Evolutionary conservation across 2,888 invertebrate genomes (phyloP).

Genomic region (Rambutsinella grinnellia): DNA sequence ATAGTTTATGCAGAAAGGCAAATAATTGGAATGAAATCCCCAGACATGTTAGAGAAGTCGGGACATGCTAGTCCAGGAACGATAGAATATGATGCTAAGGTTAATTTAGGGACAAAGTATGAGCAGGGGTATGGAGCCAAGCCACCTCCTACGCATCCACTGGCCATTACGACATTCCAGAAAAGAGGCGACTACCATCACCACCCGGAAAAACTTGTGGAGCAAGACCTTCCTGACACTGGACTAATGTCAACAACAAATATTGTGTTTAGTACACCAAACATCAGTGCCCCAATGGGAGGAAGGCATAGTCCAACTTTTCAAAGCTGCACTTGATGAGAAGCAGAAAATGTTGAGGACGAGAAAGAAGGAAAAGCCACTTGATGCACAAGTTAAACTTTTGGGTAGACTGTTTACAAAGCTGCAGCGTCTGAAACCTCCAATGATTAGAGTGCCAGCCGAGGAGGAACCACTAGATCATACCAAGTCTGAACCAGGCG

Average conservation of each 20-base stretch:
- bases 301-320: conserved; percentile 35
- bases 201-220: background rate
- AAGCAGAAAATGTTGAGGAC: conserved; percentile 14
- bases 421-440: conserved; percentile 41
- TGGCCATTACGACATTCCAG: conserved; percentile 32
- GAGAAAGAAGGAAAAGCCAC: conserved; percentile 25
- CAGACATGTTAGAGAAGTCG: conserved; percentile 35
- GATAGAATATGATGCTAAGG: conserved; percentile 7
- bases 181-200: conserved; percentile 35
- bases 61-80: conserved; percentile 18
- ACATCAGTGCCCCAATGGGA: conserved; percentile 51
- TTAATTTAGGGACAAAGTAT: conserved; percentile 36
- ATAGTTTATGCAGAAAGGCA: conserved; percentile 42
- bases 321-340: conserved; percentile 34
- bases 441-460: conserved; percentile 30
- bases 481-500: background rate
- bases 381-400: conserved; percentile 55
- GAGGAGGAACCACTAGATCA: conserved; percentile 8
- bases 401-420: conserved; percentile 52
- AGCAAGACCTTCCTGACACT: conserved; percentile 43
- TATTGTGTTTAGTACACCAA: conserved; percentile 39
- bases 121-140: conserved; percentile 41
- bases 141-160: conserved; percentile 28
- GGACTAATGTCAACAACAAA: conserved; percentile 34
- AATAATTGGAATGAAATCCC: conserved; percentile 42